A percentile compares a stretch with the other conserved stretches of the same genome.
phyloP scores from a whole-genome alignment of 1,140 invertebrate genomes.

The Fopius arisanus region DNA sequence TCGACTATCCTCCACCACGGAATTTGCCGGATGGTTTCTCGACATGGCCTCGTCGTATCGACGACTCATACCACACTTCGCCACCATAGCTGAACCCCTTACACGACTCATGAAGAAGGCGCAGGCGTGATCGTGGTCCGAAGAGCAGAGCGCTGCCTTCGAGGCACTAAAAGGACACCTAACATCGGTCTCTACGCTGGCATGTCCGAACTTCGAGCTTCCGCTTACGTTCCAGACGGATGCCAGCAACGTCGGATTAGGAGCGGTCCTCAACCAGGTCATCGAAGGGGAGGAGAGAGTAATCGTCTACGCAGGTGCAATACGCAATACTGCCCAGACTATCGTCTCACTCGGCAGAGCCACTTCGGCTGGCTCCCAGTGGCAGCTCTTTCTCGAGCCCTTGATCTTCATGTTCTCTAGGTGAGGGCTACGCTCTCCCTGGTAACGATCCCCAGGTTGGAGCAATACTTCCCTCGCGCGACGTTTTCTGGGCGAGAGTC shows the following conservation, averaged over 20 bases:
- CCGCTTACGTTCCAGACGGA: conserved; percentile 15
- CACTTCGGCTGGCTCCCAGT: too few species aligned
- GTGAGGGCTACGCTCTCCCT: too few species aligned
- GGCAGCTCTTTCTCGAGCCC: too few species aligned
- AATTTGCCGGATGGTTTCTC: conserved; percentile 55
- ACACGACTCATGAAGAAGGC: conserved; percentile 49
- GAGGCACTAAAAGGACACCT: not conserved
- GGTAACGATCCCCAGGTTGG: too few species aligned
- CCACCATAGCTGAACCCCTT: conserved; percentile 40
- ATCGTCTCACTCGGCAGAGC: too few species aligned
- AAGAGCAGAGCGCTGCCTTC: conserved; percentile 33
- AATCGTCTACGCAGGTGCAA: not conserved
- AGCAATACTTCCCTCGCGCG: too few species aligned
- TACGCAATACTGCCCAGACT: too few species aligned
- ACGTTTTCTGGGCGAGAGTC: too few species aligned
- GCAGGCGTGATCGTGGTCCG: conserved; percentile 39
- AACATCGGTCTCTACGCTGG: not conserved
- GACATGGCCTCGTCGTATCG: conserved; percentile 58
- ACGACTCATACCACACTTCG: conserved; percentile 49
- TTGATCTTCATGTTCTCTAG: too few species aligned
- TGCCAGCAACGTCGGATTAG: not conserved
- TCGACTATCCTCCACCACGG: conserved; percentile 40
- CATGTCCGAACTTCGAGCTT: conserved; percentile 13
- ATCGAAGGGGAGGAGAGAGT: not conserved
- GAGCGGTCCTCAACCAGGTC: not conserved